A percentile compares a stretch with the other conserved stretches of the same genome.
Conservation (phyloP, 2,888 invertebrate genomes). For the Noctua pronuba region DNA sequence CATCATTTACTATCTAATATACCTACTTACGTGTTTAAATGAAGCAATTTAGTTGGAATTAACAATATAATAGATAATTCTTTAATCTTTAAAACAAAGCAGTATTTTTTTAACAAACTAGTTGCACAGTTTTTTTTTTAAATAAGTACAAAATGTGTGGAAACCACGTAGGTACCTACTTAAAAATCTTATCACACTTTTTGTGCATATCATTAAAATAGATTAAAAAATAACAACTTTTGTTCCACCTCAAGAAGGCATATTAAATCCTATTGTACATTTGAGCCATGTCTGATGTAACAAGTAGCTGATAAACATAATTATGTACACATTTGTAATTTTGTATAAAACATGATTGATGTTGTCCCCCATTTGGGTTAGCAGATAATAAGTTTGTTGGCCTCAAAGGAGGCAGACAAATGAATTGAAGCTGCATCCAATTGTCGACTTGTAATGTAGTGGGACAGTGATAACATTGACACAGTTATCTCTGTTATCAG, state of each 20-base stretch:
- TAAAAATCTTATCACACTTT: conserved; percentile 22
- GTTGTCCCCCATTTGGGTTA: conserved; percentile 49
- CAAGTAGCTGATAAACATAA: conserved; percentile 19
- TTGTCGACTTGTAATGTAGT: conserved; percentile 16
- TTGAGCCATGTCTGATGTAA: conserved; percentile 8
- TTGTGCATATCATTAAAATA: conserved; percentile 7
- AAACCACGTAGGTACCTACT: background rate
- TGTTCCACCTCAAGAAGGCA: background rate
- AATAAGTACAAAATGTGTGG: background rate
- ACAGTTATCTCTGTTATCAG: conserved; percentile 34
- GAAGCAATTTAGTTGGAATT: background rate
- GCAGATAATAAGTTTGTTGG: conserved; percentile 64
- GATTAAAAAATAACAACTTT: background rate
- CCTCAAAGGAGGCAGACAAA: conserved; percentile 46
- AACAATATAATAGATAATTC: background rate
- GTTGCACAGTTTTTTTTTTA: background rate
- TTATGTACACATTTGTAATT: conserved; percentile 3
- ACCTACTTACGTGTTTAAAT: background rate
- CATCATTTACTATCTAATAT: background rate
- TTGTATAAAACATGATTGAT: conserved; percentile 13
- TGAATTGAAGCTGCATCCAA: conserved; percentile 27
- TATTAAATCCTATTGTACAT: background rate
- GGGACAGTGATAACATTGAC: conserved; percentile 29
- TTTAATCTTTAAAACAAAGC: background rate
- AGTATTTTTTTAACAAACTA: background rate